Conservation (phyloP, 37 sponge, comb jelly and placozoan species). For the Aplysina aerophoba region DNA sequence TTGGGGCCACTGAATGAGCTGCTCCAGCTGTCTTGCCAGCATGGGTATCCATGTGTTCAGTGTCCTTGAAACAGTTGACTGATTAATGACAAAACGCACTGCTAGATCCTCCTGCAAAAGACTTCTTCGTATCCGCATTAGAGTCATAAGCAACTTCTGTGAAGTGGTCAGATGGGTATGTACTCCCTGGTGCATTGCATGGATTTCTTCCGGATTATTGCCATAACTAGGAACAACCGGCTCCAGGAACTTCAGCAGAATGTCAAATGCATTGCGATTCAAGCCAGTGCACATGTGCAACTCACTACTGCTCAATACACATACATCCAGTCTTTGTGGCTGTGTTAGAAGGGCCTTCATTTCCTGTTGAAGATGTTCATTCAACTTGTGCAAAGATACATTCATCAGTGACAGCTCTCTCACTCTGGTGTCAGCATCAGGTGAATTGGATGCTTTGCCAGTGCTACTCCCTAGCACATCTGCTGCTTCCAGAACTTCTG, state of each 20-base stretch:
- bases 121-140: conserved; percentile 32
- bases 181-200: neutral
- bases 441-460: neutral
- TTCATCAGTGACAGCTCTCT: neutral
- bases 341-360: conserved; percentile 7
- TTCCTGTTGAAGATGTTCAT: conserved; percentile 4
- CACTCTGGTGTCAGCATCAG: neutral
- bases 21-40: conserved; percentile 26
- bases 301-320: conserved; percentile 1
- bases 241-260: conserved; percentile 22
- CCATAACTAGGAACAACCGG: conserved; percentile 24
- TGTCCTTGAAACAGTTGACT: conserved; percentile 38
- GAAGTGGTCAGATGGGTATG: neutral
- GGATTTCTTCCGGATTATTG: neutral
- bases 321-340: conserved; percentile 43
- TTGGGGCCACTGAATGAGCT: conserved; percentile 40
- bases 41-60: conserved; percentile 41
- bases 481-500: neutral
- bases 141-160: conserved; percentile 35
- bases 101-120: conserved; percentile 32
- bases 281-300: conserved; percentile 36
- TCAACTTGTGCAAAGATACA: conserved; percentile 23
- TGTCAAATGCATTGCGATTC: neutral
- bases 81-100: conserved; percentile 27
- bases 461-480: conserved; percentile 30